Evolutionary conservation across 2,113 vertebrate species (phyloP).

Genomic region (Stercorarius parasiticus): DNA sequence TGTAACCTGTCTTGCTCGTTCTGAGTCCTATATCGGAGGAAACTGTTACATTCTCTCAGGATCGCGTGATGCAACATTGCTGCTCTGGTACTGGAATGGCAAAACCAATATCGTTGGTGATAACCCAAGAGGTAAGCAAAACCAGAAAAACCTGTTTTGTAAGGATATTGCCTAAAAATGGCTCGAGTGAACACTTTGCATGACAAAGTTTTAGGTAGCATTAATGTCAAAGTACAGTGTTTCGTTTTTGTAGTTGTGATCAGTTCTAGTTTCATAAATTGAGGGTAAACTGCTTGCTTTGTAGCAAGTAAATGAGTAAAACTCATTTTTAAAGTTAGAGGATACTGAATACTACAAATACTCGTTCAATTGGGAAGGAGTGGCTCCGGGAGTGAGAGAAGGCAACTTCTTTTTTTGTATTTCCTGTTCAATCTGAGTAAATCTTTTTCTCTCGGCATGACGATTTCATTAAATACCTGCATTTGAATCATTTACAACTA

Average conservation of each 20-base stretch:
- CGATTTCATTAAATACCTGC: neutral
- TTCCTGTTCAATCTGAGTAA: neutral
- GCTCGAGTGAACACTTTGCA: neutral
- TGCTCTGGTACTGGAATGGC: conserved; percentile 99
- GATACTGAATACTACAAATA: neutral
- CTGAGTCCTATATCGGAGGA: conserved; percentile 95
- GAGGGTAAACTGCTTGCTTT: neutral
- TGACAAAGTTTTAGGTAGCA: neutral
- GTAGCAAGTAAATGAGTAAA: neutral
- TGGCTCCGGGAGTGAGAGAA: neutral
- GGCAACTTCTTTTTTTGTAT: accelerated
- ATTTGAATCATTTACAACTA: neutral
- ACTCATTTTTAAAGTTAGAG: neutral
- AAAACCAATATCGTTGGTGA: conserved; percentile 91
- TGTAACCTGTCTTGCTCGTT: conserved; percentile 92
- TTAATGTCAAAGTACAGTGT: neutral
- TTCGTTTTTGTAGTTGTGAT: neutral
- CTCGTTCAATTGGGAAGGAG: neutral
- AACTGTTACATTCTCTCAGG: conserved; percentile 97
- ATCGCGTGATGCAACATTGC: conserved; percentile 93
- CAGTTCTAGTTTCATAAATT: neutral
- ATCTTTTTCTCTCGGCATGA: neutral
- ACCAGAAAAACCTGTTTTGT: neutral
- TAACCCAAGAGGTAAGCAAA: conserved; percentile 83
- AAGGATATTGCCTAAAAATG: neutral